Evolutionary conservation across 2,888 invertebrate genomes (phyloP).

Genomic region (Troilus luridus): DNA sequence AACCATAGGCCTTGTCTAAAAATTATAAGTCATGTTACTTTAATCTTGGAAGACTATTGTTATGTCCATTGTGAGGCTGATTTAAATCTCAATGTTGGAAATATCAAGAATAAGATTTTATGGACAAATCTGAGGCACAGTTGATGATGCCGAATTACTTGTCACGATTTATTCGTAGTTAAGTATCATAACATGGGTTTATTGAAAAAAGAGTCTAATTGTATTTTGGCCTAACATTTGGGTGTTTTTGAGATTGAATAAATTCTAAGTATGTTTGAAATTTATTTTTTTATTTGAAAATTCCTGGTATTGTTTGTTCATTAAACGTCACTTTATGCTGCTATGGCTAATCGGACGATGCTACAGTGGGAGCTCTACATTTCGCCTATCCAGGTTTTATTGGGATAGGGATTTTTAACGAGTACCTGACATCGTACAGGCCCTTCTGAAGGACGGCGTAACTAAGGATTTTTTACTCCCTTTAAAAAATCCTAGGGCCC

Average conservation of each 20-base stretch:
- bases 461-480: too few species aligned
- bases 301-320: too few species aligned
- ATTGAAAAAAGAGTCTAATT: background rate
- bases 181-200: background rate
- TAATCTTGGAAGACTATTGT: background rate
- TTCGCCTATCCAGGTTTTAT: too few species aligned
- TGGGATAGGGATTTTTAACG: too few species aligned
- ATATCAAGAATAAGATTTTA: background rate
- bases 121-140: background rate
- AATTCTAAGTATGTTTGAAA: background rate
- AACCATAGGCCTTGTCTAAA: background rate
- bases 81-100: background rate
- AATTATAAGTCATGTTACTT: background rate
- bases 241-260: background rate
- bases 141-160: background rate
- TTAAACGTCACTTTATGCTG: too few species aligned
- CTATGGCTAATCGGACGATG: too few species aligned
- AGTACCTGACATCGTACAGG: too few species aligned
- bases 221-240: background rate
- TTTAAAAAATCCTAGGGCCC: too few species aligned
- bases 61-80: background rate
- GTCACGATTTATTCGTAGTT: background rate
- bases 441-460: too few species aligned
- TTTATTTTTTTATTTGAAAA: background rate
- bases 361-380: too few species aligned